These are phyloP conservation scores for Sphinx pinastri DNA, from an alignment of 2,888 invertebrate genomes.

Conservation along the genomic window DNA sequence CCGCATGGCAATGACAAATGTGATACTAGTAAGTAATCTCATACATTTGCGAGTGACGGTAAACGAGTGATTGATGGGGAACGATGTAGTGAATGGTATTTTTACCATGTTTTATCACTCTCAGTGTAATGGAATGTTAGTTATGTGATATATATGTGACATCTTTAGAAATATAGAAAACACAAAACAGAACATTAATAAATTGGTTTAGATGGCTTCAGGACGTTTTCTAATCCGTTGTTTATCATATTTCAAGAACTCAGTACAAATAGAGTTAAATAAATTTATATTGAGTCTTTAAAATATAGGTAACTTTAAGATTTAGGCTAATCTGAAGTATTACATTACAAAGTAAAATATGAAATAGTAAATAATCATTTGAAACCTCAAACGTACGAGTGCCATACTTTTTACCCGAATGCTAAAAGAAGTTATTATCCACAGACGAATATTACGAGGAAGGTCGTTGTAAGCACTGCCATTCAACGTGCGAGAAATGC, in stretches of 20 bases:
- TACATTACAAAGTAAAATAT: too few relatives aligned
- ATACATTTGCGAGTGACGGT: conserved; percentile 10
- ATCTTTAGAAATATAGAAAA: too few relatives aligned
- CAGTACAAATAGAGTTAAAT: too few relatives aligned
- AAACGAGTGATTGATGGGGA: background rate
- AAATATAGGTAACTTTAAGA: too few relatives aligned
- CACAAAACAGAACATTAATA: too few relatives aligned
- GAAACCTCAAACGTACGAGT: background rate
- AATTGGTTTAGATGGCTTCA: too few relatives aligned
- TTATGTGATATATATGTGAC: background rate
- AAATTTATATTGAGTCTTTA: too few relatives aligned
- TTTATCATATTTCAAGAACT: too few relatives aligned
- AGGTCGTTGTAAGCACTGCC: conserved; percentile 91
- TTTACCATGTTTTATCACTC: background rate
- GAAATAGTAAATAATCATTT: too few relatives aligned
- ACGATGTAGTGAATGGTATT: background rate
- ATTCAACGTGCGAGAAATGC: conserved; percentile 93
- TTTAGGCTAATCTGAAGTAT: too few relatives aligned
- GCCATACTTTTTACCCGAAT: background rate
- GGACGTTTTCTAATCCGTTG: too few relatives aligned
- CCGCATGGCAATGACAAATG: conserved; percentile 90
- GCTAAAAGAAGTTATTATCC: conserved; percentile 15
- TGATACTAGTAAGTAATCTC: conserved; percentile 86
- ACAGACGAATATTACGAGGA: conserved; percentile 90
- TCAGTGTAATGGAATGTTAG: too few relatives aligned